phyloP scores from a whole-genome alignment of 2,113 vertebrate species.

The Bufo gargarizans region DNA sequence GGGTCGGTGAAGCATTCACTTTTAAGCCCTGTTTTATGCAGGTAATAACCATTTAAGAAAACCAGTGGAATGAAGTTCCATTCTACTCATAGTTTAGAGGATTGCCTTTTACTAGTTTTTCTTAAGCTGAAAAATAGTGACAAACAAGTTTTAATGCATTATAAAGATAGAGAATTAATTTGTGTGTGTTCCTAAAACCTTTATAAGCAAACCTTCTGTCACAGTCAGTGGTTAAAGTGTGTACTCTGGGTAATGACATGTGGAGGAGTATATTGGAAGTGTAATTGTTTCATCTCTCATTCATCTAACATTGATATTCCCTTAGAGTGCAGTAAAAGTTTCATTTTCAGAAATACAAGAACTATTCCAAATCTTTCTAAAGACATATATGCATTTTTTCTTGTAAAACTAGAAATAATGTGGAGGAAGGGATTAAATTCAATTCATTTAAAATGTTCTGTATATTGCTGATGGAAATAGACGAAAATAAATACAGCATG shows the following conservation, averaged over 20 bases:
- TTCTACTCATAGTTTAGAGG: constrained; percentile 22
- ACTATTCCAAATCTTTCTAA: constrained; percentile 14
- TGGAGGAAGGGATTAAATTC: not conserved
- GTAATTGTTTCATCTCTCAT: constrained; percentile 47
- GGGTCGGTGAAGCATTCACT: constrained; percentile 26
- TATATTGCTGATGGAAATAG: not conserved
- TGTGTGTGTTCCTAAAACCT: constrained; percentile 25
- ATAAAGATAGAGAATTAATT: constrained; percentile 33
- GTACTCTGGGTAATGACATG: constrained; percentile 42
- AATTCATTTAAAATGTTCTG: not conserved
- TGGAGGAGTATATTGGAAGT: constrained; percentile 32
- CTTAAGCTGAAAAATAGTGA: not conserved
- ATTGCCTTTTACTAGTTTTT: not conserved
- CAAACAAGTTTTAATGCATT: constrained; percentile 22
- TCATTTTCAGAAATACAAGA: constrained; percentile 41
- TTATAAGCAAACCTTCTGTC: constrained; percentile 28
- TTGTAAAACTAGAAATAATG: not conserved
- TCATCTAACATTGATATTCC: constrained; percentile 48
- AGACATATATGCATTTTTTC: constrained; percentile 11
- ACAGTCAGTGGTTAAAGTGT: constrained; percentile 36
- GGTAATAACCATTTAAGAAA: constrained; percentile 36
- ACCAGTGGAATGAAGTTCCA: not conserved
- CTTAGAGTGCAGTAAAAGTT: constrained; percentile 40
- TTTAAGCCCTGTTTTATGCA: constrained; percentile 38
- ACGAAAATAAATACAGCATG: not conserved